Evolutionary conservation across 1,140 invertebrate genomes (phyloP), one percentile per base, ranked within the genome.

Genomic region (Druon quercuslanigerum): DNA sequence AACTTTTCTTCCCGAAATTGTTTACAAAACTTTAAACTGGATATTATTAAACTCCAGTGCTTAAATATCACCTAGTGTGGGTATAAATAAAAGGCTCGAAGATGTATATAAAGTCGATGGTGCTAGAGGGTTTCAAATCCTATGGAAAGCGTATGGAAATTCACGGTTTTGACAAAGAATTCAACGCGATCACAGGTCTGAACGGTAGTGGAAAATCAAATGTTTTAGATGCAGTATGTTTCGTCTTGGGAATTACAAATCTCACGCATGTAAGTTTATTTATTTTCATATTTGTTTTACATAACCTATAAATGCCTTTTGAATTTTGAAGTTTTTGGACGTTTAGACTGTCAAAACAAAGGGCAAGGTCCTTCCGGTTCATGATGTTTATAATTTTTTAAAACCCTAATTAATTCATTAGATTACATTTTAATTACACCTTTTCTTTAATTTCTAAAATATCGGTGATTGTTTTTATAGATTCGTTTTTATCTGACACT

Each of bases 181-280:
- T 99, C 88, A 99, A 99, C 87, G 99, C 99, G 12, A 99, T 99
- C 70, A 99, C 99, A 54, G 99, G 99, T 13, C 92, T 99, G 9
- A 99, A 99, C 92, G 99, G 99, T 6, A 98, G 96, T 79, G 99
- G 99, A n/a, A 99, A 99, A 92, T 99, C 98, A 0, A 99, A 99
- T 88, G 98, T 99, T 88, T 92, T 99, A 57, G 99, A 99, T 92
- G 95, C 97, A 13, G 99, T 99, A 91, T 99, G 98, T 91, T 99
- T 99, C 91, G 95, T 99, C 14, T 91, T 99, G 4, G 99, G 99
- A 60, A 98, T 99, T 51, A 95, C 96, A n/a, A 99, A 99, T 92
- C 93, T 99, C 71, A 93, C 93, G 20, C 96, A 98, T 91, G 98
- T 98, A 94, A 94, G 90, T 77, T 57, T 20, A 54, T 12, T 57